Base-by-base conservation (phyloP, 2,888 invertebrate genomes). In the Tiliacea aurago region DNA sequence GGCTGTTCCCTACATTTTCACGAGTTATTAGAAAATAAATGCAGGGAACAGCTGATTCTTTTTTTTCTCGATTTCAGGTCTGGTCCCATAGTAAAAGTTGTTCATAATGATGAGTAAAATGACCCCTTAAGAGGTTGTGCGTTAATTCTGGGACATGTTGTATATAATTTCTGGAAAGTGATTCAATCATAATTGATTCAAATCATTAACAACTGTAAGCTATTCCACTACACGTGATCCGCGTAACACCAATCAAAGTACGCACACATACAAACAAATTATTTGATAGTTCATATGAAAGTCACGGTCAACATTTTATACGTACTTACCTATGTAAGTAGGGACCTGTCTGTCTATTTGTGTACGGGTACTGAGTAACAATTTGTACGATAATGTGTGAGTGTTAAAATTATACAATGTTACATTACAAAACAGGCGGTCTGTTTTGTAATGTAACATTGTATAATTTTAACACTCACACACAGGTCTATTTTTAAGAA, bases 211-310 rank as follows among this genome's bases (percentile, higher is more conserved):
- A 41, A 9, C 41, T 37, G 37, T 37, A 37, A 37, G 37, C 4
- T 9, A 63, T 67, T 84, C 83, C 53, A 63, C 83, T 37, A 73
- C n/a, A 78, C 11, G 33, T 66, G 81, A 45, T 55, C 84, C 90
- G 70, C n/a, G 86, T 80, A 11, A 82, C 68, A 86, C 79, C 77
- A 88, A 88, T 88, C 89, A 88, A 88, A 82, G 0, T 56, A 77
- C 84, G 76, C 88, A 86, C 86, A 84, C 82, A 83, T 70, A 79
- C 78, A 77, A 55, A 85, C 76, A 83, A 88, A 90, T 90, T 83
- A 87, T 93, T 93, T 90, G 88, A 87, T 77, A 64, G 78, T 71
- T 82, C 83, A 71, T 68, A 71, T 63, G 68, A 84, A 85, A 81
- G 83, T 85, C 85, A 81, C 49, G 85, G 83, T 47, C 85, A 91